Evolutionary conservation across 2,888 invertebrate genomes (phyloP).

Genomic region (Tenodera sinensis): DNA sequence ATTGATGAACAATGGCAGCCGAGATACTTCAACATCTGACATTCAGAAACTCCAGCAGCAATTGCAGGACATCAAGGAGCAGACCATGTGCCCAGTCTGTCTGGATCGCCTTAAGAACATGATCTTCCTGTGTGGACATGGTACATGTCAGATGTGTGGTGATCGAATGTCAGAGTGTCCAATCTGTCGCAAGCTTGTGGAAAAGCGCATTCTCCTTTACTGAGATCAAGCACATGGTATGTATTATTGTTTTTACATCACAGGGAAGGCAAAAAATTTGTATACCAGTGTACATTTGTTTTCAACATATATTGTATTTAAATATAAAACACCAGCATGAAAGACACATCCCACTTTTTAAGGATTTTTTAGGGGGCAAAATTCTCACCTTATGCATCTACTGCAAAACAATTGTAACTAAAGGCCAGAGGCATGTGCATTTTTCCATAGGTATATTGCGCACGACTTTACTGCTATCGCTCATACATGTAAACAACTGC

Average conservation of each 20-base stretch:
- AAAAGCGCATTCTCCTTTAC: conserved; percentile 91
- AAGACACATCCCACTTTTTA: no score
- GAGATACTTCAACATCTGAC: conserved; percentile 67
- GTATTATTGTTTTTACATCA: neutral
- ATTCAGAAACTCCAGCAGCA: conserved; percentile 91
- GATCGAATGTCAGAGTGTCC: conserved; percentile 97
- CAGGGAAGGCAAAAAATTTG: neutral
- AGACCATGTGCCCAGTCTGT: conserved; percentile 99
- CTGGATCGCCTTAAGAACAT: conserved; percentile 96
- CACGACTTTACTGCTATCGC: no score
- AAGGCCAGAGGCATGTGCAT: no score
- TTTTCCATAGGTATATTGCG: no score
- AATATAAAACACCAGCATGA: no score
- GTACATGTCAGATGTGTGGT: conserved; percentile 97
- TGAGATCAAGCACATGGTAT: conserved; percentile 46
- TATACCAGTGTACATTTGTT: no score
- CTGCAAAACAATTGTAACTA: no score
- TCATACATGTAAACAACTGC: no score
- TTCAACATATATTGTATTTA: no score
- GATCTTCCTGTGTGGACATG: conserved; percentile 97
- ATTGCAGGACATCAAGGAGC: conserved; percentile 95
- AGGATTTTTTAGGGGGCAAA: no score
- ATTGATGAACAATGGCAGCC: conserved; percentile 64
- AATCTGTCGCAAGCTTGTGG: conserved; percentile 94
- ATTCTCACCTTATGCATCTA: no score